A percentile compares a stretch with the other conserved stretches of the same genome.
Evolutionary conservation across 2,113 vertebrate genomes (phyloP).

Genomic region (Mormyrus lacerda): DNA sequence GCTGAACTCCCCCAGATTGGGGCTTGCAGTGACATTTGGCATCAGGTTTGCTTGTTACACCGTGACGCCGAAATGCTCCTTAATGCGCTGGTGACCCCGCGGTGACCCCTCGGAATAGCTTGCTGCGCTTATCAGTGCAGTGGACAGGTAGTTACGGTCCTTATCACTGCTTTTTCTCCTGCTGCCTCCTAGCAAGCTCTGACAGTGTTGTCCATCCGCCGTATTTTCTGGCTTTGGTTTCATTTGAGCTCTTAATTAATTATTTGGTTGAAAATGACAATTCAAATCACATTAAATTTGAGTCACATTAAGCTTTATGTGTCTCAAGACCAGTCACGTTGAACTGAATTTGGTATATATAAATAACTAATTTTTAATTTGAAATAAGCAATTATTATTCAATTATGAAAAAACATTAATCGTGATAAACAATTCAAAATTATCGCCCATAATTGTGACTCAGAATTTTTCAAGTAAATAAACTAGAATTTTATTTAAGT

Average conservation of each 20-base stretch:
- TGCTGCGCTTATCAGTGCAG: not conserved
- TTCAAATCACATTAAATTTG: not conserved
- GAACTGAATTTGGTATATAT: not conserved
- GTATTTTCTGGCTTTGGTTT: not conserved
- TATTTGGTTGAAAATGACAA: not conserved
- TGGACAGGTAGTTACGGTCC: not conserved
- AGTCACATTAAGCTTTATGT: not conserved
- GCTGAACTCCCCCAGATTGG: not conserved
- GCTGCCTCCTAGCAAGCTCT: not conserved
- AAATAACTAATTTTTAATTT: not conserved
- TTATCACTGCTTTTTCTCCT: not conserved
- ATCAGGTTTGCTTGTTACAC: not conserved
- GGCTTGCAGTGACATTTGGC: not conserved
- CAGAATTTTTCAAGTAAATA: not conserved
- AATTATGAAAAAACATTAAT: not conserved
- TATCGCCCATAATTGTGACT: not conserved
- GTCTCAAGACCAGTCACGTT: not conserved
- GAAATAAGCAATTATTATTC: not conserved
- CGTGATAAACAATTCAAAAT: not conserved
- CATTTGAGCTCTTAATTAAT: not conserved
- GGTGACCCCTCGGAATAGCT: not conserved
- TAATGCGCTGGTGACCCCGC: not conserved
- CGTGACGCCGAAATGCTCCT: not conserved
- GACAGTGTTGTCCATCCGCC: not conserved
- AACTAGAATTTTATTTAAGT: not conserved